Evolutionary conservation across 2,113 vertebrate species (phyloP), one percentile per base, ranked within the genome.

Genomic region (Erythrocercus mccallii): DNA sequence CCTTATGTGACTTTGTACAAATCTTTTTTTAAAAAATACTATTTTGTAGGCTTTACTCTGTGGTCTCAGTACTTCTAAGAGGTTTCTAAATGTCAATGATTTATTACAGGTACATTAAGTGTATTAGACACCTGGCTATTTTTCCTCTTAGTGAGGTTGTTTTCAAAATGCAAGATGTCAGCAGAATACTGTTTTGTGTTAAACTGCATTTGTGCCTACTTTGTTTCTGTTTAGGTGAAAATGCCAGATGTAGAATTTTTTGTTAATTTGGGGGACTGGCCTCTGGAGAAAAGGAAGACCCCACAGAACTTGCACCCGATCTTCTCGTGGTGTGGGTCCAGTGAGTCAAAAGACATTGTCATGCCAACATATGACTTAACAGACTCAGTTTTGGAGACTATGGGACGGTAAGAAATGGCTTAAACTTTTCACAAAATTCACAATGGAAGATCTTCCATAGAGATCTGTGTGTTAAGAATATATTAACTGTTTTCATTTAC

Each of bases 361-460:
- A 99, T 99, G 99, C 99, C 99, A 50, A 99, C 99, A 10, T 99
- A 99, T 4, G 99, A 99, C 96, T 95, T 99, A 97, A 99, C 99
- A 2, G 99, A 99, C 92, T 99, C 99, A 3, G 98, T 99, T 53
- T 97, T 99, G 66, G 99, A 99, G 97, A 99, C 99, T 69, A 99
- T 99, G 99, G 99, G 99, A 95, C 98, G 99, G 99, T 99, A 98
- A 97, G 97, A 71, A 65, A 65, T 62, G 12, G 27, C 69, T 42
- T 88, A 40, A n/a, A 64, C 35, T 85, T 73, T 73, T 66, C 24
- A 69, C 58, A 81, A n/a, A 65, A 83, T 38, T 57, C 54, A 60
- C 31, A 65, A 4, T 44, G 37, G 62, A 56, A 80, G 27, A 31
- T 77, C 30, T 92, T 93, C 38, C 44, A 35, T 60, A 57, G 64